Evolutionary conservation across 2,888 invertebrate species (phyloP).

Genomic region (Arctia plantaginis): DNA sequence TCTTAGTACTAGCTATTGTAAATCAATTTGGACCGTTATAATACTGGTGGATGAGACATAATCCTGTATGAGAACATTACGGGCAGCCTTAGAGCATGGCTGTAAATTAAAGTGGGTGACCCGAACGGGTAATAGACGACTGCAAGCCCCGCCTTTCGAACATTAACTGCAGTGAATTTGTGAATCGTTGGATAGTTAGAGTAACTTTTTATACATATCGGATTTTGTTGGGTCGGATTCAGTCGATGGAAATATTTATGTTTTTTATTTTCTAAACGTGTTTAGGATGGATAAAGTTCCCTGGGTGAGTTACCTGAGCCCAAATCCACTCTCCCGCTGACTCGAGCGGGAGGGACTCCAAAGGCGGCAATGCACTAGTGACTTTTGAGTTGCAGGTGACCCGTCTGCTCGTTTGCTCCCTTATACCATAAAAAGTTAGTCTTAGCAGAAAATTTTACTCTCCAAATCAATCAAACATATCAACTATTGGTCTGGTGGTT

Average conservation of each 20-base stretch:
- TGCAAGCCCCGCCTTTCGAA: conserved; percentile 41
- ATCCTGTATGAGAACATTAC: conserved; percentile 51
- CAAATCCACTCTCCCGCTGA: too few relatives aligned
- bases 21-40: conserved; percentile 59
- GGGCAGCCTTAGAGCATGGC: conserved; percentile 40
- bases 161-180: conserved; percentile 51
- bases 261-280: background rate
- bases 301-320: too few relatives aligned
- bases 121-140: conserved; percentile 43
- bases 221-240: background rate
- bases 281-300: too few relatives aligned
- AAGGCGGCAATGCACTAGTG: too few relatives aligned
- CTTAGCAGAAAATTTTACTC: too few relatives aligned
- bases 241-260: background rate
- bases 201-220: conserved; percentile 26
- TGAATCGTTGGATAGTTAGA: conserved; percentile 38
- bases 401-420: too few relatives aligned
- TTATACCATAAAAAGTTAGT: too few relatives aligned
- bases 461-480: too few relatives aligned
- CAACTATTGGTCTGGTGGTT: too few relatives aligned
- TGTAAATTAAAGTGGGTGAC: conserved; percentile 51
- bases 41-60: conserved; percentile 49
- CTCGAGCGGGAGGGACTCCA: too few relatives aligned
- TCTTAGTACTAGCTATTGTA: conserved; percentile 55
- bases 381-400: too few relatives aligned